Base-by-base conservation (phyloP, 2,797 vertebrate species). In the Phoebastria nigripes region DNA sequence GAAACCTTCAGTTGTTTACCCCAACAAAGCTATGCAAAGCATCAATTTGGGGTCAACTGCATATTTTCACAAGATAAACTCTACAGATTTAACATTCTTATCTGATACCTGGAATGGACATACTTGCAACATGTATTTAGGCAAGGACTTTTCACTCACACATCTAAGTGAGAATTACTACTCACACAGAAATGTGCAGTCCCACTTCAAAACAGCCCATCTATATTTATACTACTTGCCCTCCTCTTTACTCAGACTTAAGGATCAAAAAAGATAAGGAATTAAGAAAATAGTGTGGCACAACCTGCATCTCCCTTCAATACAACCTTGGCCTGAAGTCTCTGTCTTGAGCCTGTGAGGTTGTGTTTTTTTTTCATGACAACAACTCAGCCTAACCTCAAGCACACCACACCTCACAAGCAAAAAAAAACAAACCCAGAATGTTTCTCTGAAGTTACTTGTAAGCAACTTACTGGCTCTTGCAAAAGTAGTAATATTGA, bases 131-230 rank as follows among this genome's bases (percentile, higher is more conserved):
- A 14, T 6, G 15, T 31, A 47, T 20, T 81, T 37, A 67, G 19
- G 49, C 49, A 78, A 44, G 22, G 46, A 35, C n/a, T 67, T 90
- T 37, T 49, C 49, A 41, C 56, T 37, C 14, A 3, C 5, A 3
- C 16, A 52, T 62, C 41, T 33, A 55, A 55, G 7, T 25, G 33
- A 71, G 41, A 74, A 83, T 15, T 42, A n/a, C 55, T 59, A 28
- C 39, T 85, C 12, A 3, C 22, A 42, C 0, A 49, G 12, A 81
- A 70, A 35, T 0, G 6, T 17, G 17, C n/a, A 59, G 19, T 70
- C 26, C 51, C 11, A 21, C 39, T 54, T 77, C 15, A 11, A 47
- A 90, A 51, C 17, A 52, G 31, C 22, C 37, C n/a, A 31, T 10
- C 51, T 47, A 1, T 15, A 61, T 39, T 12, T 52, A 13, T 47